Base-by-base conservation (phyloP, 2,797 vertebrate species). In the Echeneis naucrates region DNA sequence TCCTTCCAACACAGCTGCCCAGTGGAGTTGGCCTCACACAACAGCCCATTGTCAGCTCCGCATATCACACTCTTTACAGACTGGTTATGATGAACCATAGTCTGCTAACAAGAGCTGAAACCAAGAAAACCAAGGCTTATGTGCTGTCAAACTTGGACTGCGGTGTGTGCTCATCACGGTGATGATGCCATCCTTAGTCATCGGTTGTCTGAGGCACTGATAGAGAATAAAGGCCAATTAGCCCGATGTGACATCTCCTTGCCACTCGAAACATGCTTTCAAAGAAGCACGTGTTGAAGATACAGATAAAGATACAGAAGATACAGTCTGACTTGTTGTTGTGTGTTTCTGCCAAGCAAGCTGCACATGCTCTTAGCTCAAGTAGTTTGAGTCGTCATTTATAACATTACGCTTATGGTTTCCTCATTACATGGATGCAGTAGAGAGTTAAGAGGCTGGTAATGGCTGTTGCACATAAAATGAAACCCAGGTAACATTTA, bases 1-100 rank as follows among this genome's bases (percentile, higher is more conserved):
- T 83, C 64, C 66, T 80, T 87, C 87, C 87, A 90, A 47, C 75
- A 80, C 91, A 93, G 93, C 91, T 92, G 91, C 90, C 87, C 83
- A 51, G 61, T 65, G 57, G 68, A 77, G 79, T 53, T 84, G 78
- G 72, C 77, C 68, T 82, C 74, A 27, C 70, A 90, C 89, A 91
- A 83, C 82, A 87, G 83, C 60, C 88, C 83, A 87, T 89, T 92
- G 88, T 92, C 74, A 78, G 75, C 73, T 61, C 63, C 2, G 30
- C 37, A 11, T 61, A 82, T 77, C 33, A 1, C 19, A 17, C 48
- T 61, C 53, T 79, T 74, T 53, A 51, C 23, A 5, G 70, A 30
- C 59, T 50, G 74, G 19, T 72, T 78, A 14, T 66, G 67, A 85
- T 82, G 56, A 66, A 62, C 16, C 3, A 66, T 38, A 56, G 74